phyloP scores from a whole-genome alignment of 2,888 invertebrate genomes.

The Rhingia campestris region DNA sequence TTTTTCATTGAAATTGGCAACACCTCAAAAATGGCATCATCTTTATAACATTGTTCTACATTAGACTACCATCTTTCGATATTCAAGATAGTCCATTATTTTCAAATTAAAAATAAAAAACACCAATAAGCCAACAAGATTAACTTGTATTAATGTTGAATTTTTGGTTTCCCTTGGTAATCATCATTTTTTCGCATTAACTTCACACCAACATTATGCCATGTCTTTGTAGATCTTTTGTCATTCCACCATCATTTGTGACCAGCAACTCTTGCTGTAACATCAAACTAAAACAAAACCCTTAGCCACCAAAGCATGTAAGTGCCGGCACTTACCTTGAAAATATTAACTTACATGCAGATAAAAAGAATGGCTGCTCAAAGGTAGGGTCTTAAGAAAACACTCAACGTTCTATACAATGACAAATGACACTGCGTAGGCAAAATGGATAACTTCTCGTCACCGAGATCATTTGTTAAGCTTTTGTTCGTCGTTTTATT shows the following conservation, averaged over 20 bases:
- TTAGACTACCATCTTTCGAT: not conserved
- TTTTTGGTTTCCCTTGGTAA: not conserved
- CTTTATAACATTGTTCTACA: conserved; percentile 24
- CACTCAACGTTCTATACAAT: conserved; percentile 1
- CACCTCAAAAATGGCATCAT: not conserved
- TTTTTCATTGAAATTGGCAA: not conserved
- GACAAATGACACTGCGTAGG: conserved; percentile 60
- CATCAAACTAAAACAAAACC: conserved; percentile 16
- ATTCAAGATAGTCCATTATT: conserved; percentile 19
- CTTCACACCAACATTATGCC: conserved; percentile 10
- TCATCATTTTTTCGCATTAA: conserved; percentile 10
- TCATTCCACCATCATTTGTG: conserved; percentile 19
- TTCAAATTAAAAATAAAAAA: not conserved
- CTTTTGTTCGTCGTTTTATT: conserved; percentile 34
- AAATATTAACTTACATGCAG: conserved; percentile 57
- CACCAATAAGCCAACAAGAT: conserved; percentile 34
- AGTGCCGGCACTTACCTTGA: conserved; percentile 49
- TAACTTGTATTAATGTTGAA: conserved; percentile 35
- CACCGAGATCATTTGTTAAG: conserved; percentile 37
- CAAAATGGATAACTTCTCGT: conserved; percentile 36
- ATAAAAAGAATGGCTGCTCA: conserved; percentile 17
- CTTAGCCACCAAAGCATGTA: conserved; percentile 5
- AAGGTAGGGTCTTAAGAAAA: conserved; percentile 11
- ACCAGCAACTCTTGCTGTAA: conserved; percentile 15
- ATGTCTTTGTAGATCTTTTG: not conserved